Conservation (phyloP, 2,797 vertebrate species). For the Falco concolor region DNA sequence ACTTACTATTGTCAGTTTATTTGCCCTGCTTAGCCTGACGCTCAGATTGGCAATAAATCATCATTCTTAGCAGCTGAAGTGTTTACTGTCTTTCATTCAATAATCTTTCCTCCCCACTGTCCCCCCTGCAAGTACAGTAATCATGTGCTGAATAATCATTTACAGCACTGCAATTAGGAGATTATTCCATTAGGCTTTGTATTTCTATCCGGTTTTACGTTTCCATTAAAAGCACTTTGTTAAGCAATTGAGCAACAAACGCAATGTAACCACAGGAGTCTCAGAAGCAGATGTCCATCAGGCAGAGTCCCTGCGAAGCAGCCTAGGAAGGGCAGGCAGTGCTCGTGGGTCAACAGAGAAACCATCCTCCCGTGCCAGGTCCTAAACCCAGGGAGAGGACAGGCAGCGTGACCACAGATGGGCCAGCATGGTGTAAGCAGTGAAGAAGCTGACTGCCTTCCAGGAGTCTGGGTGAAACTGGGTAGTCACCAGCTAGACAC, state of each 20-base stretch:
- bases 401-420: fast-evolving
- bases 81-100: constrained; percentile 12
- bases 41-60: not conserved
- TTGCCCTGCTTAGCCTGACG: not conserved
- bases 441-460: not conserved
- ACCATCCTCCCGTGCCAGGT: not conserved
- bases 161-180: constrained; percentile 29
- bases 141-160: not conserved
- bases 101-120: not conserved
- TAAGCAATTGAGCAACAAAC: constrained; percentile 9
- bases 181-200: constrained; percentile 27
- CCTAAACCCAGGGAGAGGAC: not conserved
- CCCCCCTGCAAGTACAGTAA: constrained; percentile 2
- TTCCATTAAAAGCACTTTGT: constrained; percentile 33
- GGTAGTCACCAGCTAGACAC: not conserved
- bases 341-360: not conserved
- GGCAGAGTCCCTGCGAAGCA: not conserved
- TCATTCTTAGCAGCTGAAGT: not conserved
- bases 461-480: not conserved
- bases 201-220: constrained; percentile 23
- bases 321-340: not conserved
- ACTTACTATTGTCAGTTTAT: not conserved
- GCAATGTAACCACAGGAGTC: not conserved
- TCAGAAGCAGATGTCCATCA: not conserved
- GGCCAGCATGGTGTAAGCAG: not conserved